Evolutionary conservation across 2,113 vertebrate genomes (phyloP).

Genomic region (Talpa occidentalis): DNA sequence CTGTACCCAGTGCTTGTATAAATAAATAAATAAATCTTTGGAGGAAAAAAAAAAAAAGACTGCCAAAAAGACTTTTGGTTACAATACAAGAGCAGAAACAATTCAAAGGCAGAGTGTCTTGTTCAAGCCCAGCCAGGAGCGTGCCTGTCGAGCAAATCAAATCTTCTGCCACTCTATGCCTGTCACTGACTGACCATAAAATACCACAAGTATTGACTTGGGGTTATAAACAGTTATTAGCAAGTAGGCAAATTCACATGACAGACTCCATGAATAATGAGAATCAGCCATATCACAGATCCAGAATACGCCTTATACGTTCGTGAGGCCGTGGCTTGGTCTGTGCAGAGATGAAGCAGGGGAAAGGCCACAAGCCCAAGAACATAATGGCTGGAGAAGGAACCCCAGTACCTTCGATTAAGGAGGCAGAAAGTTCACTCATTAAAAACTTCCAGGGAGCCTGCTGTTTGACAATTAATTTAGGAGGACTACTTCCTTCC

Average conservation of each 20-base stretch:
- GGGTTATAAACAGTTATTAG: not conserved
- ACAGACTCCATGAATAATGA: not conserved
- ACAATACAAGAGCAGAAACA: not conserved
- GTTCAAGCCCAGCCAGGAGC: not conserved
- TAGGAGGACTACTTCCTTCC: not conserved
- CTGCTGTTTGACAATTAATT: not conserved
- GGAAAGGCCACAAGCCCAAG: not conserved
- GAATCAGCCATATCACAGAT: not conserved
- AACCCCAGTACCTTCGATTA: not conserved
- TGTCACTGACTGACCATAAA: not conserved
- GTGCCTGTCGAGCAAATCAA: too few species aligned
- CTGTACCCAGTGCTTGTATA: too few species aligned
- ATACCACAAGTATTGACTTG: not conserved
- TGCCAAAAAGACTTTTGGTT: not conserved
- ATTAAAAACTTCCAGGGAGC: not conserved
- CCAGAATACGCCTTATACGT: not conserved
- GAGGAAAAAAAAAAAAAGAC: too few species aligned
- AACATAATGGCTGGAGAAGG: not conserved
- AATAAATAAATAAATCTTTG: too few species aligned
- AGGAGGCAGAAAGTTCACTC: not conserved
- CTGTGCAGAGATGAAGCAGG: not conserved
- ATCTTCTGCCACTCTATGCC: not conserved
- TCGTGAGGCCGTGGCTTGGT: not conserved
- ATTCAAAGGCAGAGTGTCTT: not conserved
- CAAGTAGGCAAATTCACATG: not conserved